Conservation (phyloP, 2,113 vertebrate species). For the Alligator mississippiensis region DNA sequence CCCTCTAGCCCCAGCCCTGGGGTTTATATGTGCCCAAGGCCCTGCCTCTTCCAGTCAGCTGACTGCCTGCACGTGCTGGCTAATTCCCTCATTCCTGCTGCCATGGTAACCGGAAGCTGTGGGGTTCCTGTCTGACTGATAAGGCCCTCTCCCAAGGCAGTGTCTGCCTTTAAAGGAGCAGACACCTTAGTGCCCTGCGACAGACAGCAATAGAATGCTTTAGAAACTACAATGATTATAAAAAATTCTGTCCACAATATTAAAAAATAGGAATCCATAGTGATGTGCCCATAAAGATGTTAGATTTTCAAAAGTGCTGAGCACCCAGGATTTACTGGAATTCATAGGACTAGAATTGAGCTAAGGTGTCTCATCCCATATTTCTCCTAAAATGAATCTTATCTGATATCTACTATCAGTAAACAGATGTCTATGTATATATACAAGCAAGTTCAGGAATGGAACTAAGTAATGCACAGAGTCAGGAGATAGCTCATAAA, state of each 20-base stretch:
- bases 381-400: neutral
- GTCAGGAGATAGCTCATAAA: neutral
- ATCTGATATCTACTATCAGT: neutral
- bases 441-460: neutral
- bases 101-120: too few relatives aligned
- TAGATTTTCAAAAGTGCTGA: neutral
- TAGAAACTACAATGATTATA: neutral
- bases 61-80: too few relatives aligned
- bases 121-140: too few relatives aligned
- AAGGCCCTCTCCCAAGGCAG: too few relatives aligned
- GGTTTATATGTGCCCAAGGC: too few relatives aligned
- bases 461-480: neutral
- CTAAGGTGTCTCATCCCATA: neutral
- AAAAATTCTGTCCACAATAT: neutral
- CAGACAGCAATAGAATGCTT: neutral
- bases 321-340: neutral
- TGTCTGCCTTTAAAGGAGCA: too few relatives aligned
- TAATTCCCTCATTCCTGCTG: too few relatives aligned
- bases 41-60: too few relatives aligned
- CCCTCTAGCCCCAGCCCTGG: too few relatives aligned
- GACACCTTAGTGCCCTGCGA: too few relatives aligned
- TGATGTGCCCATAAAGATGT: neutral
- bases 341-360: neutral
- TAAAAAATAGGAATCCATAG: neutral
- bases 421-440: neutral